Evolutionary conservation across 1,140 invertebrate genomes (phyloP).

Genomic region (Papilio polytes): DNA sequence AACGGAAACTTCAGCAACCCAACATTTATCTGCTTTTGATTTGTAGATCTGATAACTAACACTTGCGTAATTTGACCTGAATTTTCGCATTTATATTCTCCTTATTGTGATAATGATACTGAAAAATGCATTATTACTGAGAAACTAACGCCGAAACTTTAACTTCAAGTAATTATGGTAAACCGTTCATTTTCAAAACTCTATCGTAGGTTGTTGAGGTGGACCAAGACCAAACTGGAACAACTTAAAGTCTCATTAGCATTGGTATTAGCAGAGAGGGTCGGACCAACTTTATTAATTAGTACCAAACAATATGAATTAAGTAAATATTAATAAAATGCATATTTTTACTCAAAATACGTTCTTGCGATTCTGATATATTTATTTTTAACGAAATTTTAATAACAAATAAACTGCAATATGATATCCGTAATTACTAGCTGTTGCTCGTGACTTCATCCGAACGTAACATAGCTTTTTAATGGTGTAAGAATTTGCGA

Average conservation of each 20-base stretch:
- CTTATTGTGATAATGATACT: neutral
- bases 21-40: neutral
- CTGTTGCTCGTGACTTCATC: too few species aligned
- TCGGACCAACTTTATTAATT: constrained; percentile 34
- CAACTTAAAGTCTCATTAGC: constrained; percentile 40
- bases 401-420: too few species aligned
- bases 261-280: constrained; percentile 32
- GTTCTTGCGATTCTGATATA: too few species aligned
- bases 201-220: constrained; percentile 37
- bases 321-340: constrained; percentile 15
- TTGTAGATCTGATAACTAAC: neutral
- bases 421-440: too few species aligned
- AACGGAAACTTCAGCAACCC: too few species aligned
- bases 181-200: constrained; percentile 40
- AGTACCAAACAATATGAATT: constrained; percentile 19
- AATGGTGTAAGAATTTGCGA: too few species aligned
- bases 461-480: too few species aligned
- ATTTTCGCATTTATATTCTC: neutral
- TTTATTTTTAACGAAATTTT: too few species aligned
- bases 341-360: neutral
- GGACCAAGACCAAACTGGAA: constrained; percentile 35
- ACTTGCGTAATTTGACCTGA: neutral
- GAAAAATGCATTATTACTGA: neutral
- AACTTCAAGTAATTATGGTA: constrained; percentile 39
- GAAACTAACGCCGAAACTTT: neutral